Evolutionary conservation across 23 tunicate species (phyloP).

Genomic region (Halocynthia aurantium): DNA sequence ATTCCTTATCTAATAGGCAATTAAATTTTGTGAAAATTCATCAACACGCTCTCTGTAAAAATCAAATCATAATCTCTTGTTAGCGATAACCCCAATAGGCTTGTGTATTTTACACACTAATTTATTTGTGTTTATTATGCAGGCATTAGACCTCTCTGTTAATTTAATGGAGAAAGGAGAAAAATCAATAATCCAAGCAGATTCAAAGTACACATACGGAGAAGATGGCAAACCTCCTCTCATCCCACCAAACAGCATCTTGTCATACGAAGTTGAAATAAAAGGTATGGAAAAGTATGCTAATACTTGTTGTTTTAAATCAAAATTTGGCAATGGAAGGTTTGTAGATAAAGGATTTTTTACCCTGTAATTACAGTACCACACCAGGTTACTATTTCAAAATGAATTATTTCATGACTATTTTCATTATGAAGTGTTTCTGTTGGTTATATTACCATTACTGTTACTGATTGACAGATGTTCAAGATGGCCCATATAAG

Average conservation of each 20-base stretch:
- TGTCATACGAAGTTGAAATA: conserved; percentile 25
- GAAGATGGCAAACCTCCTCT: conserved; percentile 33
- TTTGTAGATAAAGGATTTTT: no score
- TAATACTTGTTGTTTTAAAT: no score
- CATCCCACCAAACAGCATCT: conserved; percentile 33
- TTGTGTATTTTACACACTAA: neutral
- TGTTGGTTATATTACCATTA: no score
- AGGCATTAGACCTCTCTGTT: conserved; percentile 50
- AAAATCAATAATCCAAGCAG: conserved; percentile 25
- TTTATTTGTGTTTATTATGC: neutral
- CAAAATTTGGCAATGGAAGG: no score
- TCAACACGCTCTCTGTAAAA: neutral
- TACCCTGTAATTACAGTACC: no score
- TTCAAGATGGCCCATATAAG: conserved; percentile 70
- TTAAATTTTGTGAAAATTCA: neutral
- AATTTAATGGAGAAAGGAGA: conserved; percentile 67
- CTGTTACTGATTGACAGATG: no score
- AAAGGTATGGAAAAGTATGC: conserved; percentile 1
- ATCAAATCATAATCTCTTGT: no score
- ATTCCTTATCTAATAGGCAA: no score
- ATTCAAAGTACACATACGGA: conserved; percentile 58
- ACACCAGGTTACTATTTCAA: no score
- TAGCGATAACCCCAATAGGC: neutral
- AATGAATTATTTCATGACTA: neutral
- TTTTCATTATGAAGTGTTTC: no score